These are phyloP conservation scores for Magallana nippona DNA, from an alignment of 2,888 invertebrate species.

Conservation along the genomic window DNA sequence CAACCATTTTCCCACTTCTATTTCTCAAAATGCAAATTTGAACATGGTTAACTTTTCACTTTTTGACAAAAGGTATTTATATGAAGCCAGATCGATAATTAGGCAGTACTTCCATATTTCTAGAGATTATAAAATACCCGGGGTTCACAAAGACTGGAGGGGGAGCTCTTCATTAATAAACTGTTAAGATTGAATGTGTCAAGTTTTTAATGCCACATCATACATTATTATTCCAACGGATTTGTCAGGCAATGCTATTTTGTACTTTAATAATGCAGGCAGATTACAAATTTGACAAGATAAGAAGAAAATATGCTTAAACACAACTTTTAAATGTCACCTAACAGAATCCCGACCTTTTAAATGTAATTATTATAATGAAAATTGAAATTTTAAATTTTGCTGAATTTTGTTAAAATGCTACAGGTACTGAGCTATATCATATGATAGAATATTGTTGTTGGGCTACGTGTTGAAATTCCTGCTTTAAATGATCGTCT, in stretches of 20 bases:
- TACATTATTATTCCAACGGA: constrained; percentile 15
- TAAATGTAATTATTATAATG: constrained; percentile 7
- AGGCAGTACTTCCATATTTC: too few relatives aligned
- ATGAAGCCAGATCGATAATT: too few relatives aligned
- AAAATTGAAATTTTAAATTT: constrained; percentile 28
- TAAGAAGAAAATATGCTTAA: constrained; percentile 13
- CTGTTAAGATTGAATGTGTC: constrained; percentile 15
- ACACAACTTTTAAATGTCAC: constrained; percentile 17
- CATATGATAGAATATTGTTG: neutral
- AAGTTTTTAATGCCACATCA: constrained; percentile 26
- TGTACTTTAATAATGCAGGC: constrained; percentile 23
- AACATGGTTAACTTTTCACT: too few relatives aligned
- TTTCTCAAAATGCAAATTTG: too few relatives aligned
- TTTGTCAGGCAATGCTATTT: neutral
- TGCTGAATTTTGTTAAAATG: neutral
- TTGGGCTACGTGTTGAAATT: neutral
- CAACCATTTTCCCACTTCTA: too few relatives aligned
- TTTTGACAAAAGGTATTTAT: too few relatives aligned
- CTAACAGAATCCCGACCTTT: neutral
- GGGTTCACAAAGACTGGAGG: neutral
- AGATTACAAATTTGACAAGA: constrained; percentile 23
- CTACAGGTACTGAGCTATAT: neutral
- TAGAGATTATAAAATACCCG: too few relatives aligned
- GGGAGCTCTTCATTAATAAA: neutral
- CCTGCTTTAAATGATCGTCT: too few relatives aligned